phyloP scores from a whole-genome alignment of 2,888 invertebrate genomes.

The Melinaea marsaeus region DNA sequence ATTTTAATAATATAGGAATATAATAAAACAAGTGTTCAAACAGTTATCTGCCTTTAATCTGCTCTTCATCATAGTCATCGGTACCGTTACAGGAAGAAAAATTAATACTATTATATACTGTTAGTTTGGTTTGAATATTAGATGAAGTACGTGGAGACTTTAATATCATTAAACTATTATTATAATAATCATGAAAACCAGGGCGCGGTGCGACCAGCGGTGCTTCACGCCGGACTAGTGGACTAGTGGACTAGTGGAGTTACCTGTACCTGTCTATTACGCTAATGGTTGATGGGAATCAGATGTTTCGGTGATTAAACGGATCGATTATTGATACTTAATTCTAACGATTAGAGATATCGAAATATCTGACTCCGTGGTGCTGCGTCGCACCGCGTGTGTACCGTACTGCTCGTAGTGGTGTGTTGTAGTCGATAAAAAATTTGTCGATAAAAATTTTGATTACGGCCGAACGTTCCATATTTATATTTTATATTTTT shows the following conservation, averaged over 20 bases:
- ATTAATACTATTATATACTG: slow-evolving; percentile 76
- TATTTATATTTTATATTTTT: slow-evolving; percentile 69
- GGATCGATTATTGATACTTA: slow-evolving; percentile 7
- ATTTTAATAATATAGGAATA: not conserved
- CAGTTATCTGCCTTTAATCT: slow-evolving; percentile 78
- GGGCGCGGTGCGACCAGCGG: slow-evolving; percentile 64
- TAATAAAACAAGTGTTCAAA: slow-evolving; percentile 72
- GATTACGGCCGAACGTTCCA: slow-evolving; percentile 75
- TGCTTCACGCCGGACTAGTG: slow-evolving; percentile 60
- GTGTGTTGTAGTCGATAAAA: slow-evolving; percentile 74
- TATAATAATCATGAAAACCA: slow-evolving; percentile 77
- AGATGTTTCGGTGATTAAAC: slow-evolving; percentile 49
- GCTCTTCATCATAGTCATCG: slow-evolving; percentile 70
- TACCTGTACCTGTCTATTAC: slow-evolving; percentile 76
- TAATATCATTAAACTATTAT: slow-evolving; percentile 66
- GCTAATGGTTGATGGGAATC: slow-evolving; percentile 71
- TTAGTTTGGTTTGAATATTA: slow-evolving; percentile 77
- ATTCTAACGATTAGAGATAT: slow-evolving; percentile 33
- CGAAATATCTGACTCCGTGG: slow-evolving; percentile 64
- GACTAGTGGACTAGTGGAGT: slow-evolving; percentile 72
- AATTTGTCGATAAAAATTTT: slow-evolving; percentile 66
- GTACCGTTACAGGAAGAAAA: slow-evolving; percentile 77
- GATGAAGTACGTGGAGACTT: slow-evolving; percentile 71
- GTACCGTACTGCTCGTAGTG: slow-evolving; percentile 72
- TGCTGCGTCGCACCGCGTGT: slow-evolving; percentile 73